Conservation (phyloP, 64 coral and sea anemone genomes). For the Montipora capricornis region DNA sequence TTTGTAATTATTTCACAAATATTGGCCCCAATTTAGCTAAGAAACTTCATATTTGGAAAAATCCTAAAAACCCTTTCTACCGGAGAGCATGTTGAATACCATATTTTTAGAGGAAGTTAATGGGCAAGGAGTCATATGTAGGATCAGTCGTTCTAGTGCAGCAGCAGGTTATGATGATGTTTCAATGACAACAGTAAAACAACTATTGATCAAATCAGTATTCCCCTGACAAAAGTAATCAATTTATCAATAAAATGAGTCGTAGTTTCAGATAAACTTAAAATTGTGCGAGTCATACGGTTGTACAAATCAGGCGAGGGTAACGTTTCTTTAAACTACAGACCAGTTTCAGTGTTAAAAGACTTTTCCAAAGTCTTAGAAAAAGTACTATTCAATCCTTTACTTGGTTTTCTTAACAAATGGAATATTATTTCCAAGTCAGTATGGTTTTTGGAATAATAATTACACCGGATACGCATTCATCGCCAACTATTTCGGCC, state of each 20-base stretch:
- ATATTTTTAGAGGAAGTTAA: background rate
- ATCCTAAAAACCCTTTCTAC: background rate
- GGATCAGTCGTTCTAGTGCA: background rate
- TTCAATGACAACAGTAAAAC: background rate
- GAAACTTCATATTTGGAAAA: background rate
- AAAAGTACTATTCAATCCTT: background rate
- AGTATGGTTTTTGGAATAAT: background rate
- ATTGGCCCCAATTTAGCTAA: background rate
- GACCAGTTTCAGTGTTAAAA: too few species aligned
- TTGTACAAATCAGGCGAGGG: too few species aligned
- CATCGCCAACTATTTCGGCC: too few species aligned
- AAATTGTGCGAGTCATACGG: background rate
- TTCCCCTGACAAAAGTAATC: background rate
- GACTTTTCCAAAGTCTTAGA: too few species aligned
- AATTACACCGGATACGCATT: background rate
- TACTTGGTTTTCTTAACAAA: background rate
- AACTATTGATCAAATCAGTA: background rate
- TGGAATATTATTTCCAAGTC: background rate
- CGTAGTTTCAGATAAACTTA: background rate
- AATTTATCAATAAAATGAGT: background rate
- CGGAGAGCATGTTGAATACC: background rate
- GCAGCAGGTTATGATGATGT: background rate
- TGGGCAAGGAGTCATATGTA: background rate
- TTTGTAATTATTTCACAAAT: background rate
- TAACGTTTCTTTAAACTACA: too few species aligned